Evolutionary conservation across 2,113 vertebrate species (phyloP).

Genomic region (Zapus hudsonius): DNA sequence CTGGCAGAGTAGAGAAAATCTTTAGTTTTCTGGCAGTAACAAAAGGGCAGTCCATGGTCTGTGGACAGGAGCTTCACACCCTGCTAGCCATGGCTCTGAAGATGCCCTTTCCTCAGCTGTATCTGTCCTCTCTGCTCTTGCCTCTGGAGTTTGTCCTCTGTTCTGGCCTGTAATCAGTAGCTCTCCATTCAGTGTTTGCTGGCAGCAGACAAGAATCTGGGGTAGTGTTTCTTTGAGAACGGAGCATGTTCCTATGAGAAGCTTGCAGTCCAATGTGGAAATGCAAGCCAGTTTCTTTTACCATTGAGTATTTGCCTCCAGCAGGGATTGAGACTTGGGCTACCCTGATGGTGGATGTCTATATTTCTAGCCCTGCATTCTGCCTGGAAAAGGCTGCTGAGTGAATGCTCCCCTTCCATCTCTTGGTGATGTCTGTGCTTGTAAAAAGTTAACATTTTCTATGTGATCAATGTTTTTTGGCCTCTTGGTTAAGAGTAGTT

Average conservation of each 20-base stretch:
- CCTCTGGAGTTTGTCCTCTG: neutral
- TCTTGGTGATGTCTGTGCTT: accelerated
- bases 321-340: neutral
- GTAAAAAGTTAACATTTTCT: neutral
- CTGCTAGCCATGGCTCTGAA: neutral
- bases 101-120: neutral
- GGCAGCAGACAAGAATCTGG: neutral
- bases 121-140: neutral
- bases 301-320: neutral
- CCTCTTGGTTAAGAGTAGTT: constrained; percentile 19
- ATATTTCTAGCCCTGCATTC: accelerated
- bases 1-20: neutral
- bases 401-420: neutral
- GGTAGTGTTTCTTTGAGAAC: neutral
- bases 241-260: neutral
- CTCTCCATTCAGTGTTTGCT: neutral
- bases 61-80: no score
- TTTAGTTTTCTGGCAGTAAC: neutral
- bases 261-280: neutral
- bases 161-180: neutral
- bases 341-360: accelerated
- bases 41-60: neutral
- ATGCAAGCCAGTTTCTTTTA: neutral
- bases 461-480: neutral
- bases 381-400: neutral